Base-by-base conservation (phyloP, 2,113 vertebrate genomes). In the Coregonus clupeaformis region DNA sequence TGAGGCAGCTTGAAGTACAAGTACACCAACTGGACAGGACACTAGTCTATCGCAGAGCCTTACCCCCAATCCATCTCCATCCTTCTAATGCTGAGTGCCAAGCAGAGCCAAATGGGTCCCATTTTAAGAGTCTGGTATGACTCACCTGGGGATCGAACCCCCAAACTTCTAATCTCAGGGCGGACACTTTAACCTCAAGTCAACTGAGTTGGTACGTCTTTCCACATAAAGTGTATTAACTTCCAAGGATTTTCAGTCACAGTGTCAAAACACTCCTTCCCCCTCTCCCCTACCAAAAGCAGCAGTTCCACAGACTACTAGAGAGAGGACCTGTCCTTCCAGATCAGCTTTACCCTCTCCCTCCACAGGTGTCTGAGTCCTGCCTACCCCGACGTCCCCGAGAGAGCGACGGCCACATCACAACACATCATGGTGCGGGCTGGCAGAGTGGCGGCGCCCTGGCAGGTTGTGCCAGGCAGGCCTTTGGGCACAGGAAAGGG, bases 331-430 rank as follows among this genome's bases (percentile, higher is more conserved):
- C 80, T 88, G 87, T 91, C 89, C 52, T 42, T 9, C 74, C 63
- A 69, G 82, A 87, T 91, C 72, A 88, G 24, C 73, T 75, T 82
- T 64, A 74, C 74, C 55, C 68, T 1, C 16, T 14, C 62, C 81
- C 83, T 90, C 90, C 83, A 90, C 90, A 91, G 90, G 90, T 91
- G 87, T 91, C 79, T 87, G 74, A 18, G 75, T 83, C 18, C 76
- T 65, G 81, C 76, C 75, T 84, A 79, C 75, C 66, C 13, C 13
- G 11, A 49, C 47, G 11, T 64, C 24, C 63, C 63, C 16, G 63
- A 29, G 13, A 36, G 69, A 88, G 80, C 87, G 89, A 89, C 68
- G 69, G 84, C 73, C 22, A 84, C 85, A 88, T 91, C 90, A 90
- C 29, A 89, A 88, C 84, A 86, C 79, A 90, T 91, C 87, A 86